Base-by-base conservation (phyloP, 2,797 vertebrate genomes). In the Xerus rutilus region DNA sequence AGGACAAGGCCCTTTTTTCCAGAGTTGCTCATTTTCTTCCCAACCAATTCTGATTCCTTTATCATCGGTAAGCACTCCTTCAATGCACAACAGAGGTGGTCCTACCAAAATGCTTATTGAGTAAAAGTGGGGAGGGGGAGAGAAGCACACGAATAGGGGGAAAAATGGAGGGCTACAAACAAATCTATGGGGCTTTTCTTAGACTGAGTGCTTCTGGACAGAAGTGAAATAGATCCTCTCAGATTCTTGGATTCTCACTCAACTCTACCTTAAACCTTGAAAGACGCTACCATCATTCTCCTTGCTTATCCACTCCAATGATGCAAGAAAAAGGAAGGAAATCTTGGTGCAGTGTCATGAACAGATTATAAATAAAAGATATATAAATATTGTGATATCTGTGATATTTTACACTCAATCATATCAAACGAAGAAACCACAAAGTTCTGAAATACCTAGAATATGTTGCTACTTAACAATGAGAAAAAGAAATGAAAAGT, bases 401-500 rank as follows among this genome's bases (percentile, higher is more conserved):
- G 83, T 45, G 47, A 72, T 8, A 43, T 14, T 3, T 87, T 59
- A 89, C 25, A 54, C 67, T 94, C 15, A 32, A 35, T 85, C 73
- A 70, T 13, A 84, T 64, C 67, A 86, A 70, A 86, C 67, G 84
- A 70, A 86, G 32, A 94, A 83, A n/a, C 12, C n/a, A 82, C 14
- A 35, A 74, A 90, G n/a, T 79, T 82, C 62, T 89, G 65, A 93
- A 93, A 86, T 15, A 74, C 32, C 35, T 35, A 90, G 23, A 25
- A 95, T 87, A 39, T 91, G 25, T 45, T 86, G 64, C 64, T 91
- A 70, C 62, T 84, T 79, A 70, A 94, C 4, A 39, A 49, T 20
- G 21, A 93, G 72, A 64, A 20, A 77, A 95, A 82, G 57, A 92
- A 81, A 94, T 35, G 39, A 18, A 65, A 76, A 79, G 64, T 57